These are phyloP conservation scores for Gavia stellata DNA, from an alignment of 2,113 vertebrate genomes.

Conservation along the genomic window DNA sequence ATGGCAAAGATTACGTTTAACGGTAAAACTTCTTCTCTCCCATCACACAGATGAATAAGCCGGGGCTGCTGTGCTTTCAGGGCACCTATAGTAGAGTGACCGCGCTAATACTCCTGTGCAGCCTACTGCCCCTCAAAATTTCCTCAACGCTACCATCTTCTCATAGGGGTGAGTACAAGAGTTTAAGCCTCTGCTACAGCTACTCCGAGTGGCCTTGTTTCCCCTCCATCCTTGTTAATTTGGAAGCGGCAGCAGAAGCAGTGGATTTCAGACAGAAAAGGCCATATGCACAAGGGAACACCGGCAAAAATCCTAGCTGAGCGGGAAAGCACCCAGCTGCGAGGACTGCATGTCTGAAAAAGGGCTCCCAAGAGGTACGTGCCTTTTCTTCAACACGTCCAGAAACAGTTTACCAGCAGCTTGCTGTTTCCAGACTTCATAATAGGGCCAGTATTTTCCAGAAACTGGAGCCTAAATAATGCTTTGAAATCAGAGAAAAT, in stretches of 20 bases:
- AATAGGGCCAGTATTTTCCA: not conserved
- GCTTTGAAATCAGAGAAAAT: not conserved
- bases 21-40: not conserved
- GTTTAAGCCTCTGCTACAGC: not conserved
- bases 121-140: not conserved
- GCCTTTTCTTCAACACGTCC: not conserved
- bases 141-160: not conserved
- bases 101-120: not conserved
- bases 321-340: not conserved
- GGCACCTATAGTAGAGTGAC: not conserved
- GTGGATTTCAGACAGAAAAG: not conserved
- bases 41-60: not conserved
- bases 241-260: not conserved
- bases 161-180: fast-evolving
- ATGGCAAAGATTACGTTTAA: not conserved
- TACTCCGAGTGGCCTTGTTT: not conserved
- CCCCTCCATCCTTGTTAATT: not conserved
- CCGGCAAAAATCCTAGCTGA: not conserved
- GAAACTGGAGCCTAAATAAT: not conserved
- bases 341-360: not conserved
- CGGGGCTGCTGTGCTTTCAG: not conserved
- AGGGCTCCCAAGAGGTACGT: fast-evolving
- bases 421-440: not conserved
- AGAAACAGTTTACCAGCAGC: not conserved
- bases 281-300: not conserved